Conservation (phyloP, 2,113 vertebrate species). For the Alethe castanea region DNA sequence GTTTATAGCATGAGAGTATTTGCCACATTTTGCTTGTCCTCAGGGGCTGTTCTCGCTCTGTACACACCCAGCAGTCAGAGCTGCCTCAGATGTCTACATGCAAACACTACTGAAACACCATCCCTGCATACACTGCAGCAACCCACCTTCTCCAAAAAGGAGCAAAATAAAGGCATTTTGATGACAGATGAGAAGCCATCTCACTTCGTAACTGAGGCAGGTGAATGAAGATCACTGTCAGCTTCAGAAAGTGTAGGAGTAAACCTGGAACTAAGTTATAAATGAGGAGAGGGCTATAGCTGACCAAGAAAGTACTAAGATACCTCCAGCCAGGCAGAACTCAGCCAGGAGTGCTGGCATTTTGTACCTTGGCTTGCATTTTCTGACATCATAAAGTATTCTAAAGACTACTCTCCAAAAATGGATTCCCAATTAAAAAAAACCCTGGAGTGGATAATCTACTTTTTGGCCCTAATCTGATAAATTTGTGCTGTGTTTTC, state of each 20-base stretch:
- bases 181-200: not conserved
- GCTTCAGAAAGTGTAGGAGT: not conserved
- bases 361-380: not conserved
- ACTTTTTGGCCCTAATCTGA: not conserved
- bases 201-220: not conserved
- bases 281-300: not conserved
- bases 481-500: not conserved
- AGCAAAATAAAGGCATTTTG: not conserved
- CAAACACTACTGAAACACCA: not conserved
- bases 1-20: not conserved
- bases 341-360: not conserved
- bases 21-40: not conserved
- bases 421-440: not conserved
- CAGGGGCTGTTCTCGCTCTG: not conserved
- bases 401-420: not conserved
- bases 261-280: not conserved
- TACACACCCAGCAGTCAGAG: not conserved
- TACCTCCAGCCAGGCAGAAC: not conserved
- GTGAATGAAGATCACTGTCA: not conserved
- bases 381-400: not conserved
- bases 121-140: not conserved
- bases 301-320: not conserved
- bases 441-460: not conserved
- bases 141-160: not conserved
- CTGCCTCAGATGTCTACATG: not conserved